Percentiles rank a stretch among this genome's conserved stretches.
phyloP scores from a whole-genome alignment of 2,113 vertebrate genomes.

The Grus americana region DNA sequence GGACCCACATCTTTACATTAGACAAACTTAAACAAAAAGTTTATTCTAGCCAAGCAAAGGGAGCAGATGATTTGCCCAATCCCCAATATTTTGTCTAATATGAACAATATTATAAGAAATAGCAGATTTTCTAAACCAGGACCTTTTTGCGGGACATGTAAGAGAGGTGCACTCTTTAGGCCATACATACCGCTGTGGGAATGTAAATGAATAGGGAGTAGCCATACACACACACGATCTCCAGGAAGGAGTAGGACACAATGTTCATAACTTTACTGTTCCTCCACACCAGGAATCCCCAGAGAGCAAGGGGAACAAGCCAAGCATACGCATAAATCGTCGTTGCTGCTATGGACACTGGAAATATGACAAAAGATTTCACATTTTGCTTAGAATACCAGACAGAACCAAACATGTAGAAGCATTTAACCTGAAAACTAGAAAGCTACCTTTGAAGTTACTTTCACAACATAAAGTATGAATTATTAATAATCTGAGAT shows the following conservation, averaged over 20 bases:
- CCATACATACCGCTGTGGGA: conserved; percentile 88
- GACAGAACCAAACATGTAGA: neutral
- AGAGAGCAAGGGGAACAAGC: conserved; percentile 92
- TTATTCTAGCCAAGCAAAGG: neutral
- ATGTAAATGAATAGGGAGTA: conserved; percentile 96
- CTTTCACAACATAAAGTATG: neutral
- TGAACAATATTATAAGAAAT: neutral
- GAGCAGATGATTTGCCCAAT: neutral
- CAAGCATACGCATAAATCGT: conserved; percentile 92
- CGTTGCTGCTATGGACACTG: conserved; percentile 94
- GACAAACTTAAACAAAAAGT: neutral
- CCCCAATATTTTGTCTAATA: neutral
- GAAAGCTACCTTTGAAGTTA: neutral
- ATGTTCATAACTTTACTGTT: conserved; percentile 90
- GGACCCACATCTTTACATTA: neutral
- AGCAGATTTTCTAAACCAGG: neutral
- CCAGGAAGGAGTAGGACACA: conserved; percentile 94
- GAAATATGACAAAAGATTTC: conserved; percentile 1
- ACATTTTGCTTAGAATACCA: neutral
- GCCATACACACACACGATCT: conserved; percentile 95
- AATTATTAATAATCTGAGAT: neutral
- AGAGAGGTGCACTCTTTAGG: neutral
- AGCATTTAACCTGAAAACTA: neutral
- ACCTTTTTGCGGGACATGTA: neutral
- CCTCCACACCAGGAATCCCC: conserved; percentile 94